Base-by-base conservation (phyloP, 2,113 vertebrate genomes). In the Mesitornis unicolor region DNA sequence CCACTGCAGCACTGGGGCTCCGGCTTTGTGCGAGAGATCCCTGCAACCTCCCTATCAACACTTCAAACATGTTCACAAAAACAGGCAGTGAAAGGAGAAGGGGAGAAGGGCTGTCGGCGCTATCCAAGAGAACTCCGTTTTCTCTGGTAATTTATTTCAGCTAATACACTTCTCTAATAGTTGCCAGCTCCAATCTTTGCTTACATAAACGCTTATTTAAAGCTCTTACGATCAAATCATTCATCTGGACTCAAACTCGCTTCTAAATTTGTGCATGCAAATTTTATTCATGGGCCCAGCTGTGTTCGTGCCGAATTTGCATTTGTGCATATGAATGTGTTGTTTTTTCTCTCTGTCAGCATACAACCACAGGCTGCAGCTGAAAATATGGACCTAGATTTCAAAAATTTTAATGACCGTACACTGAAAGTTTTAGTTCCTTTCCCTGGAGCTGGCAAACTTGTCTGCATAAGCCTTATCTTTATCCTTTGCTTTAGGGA, bases 221-320 rank as follows among this genome's bases (percentile, higher is more conserved):
- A 95, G 95, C 92, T 94, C 95, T 97, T 97, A 96, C 73, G 95
- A 96, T 96, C 95, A 94, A 96, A 97, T 96, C 95, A 96, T 96
- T 96, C 95, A 96, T 97, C 96, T 97, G 96, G 96, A 96, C 96
- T 97, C 90, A 94, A 93, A 93, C 69, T 89, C 67, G 65, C 89
- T 96, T 97, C 96, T 97, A 96, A 96, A 97, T 97, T 96, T 92
- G 95, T 96, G 95, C 92, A 96, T 97, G 96, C 93, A 97, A 96
- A 97, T 97, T 96, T 96, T 97, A 95, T 97, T 96, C 96, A 95
- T 96, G 96, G 96, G 92, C 96, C 96, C 96, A 97, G 96, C 96
- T 96, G 95, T 96, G 95, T 97, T 96, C 80, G 48, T 97, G 96
- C 96, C 78, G 95, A 96, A 96, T 96, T 97, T 97, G 96, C 96